Evolutionary conservation across 2,113 vertebrate genomes (phyloP), one percentile per base, ranked within the genome.

Genomic region (Nesogale talazaci): DNA sequence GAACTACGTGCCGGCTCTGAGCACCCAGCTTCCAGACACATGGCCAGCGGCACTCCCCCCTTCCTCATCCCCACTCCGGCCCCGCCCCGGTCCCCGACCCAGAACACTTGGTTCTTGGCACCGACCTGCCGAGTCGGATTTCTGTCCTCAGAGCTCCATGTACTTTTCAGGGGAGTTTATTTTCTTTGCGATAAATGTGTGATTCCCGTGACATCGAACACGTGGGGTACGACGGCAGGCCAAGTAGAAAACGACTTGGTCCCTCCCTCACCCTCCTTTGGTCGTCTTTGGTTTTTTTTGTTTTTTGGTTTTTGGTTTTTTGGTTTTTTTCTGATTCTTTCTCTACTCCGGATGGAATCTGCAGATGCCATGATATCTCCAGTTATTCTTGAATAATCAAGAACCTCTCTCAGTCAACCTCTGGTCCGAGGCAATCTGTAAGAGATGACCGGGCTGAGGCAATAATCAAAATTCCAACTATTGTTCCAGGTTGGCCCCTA

Each of bases 111-210:
- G 46, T 52, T 12, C 46, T 52, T 69, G 69, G 36, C 4, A 34
- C 52, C 78, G 56, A 65, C 25, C 11, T 20, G 59, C 22, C 3
- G 59, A 22, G 59, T 57, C 46, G 46, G 46, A 6, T 87, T 80
- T 90, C 57, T 65, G 42, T 65, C 59, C 67, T 84, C 34, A 87
- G 67, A 87, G 65, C 29, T 57, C 22, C 6, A 12, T 29, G 29
- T 79, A n/a, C 38, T 85, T 83, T 38, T n/a, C 65, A 80, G 81
- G 69, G 91, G 20, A 79, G 31, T 59, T 85, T 77, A 59, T 63
- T 29, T 46, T 52, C n/a, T 38, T 36, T 72, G 27, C 25, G 75
- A 87, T 67, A 63, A 69, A 63, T 38, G 75, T 40, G 36, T n/a
- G 46, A 52, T 12, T 12, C 31, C 12, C n/a, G 38, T 86, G 81